phyloP scores from a whole-genome alignment of 2,113 vertebrate genomes.

The Pseudonaja textilis region DNA sequence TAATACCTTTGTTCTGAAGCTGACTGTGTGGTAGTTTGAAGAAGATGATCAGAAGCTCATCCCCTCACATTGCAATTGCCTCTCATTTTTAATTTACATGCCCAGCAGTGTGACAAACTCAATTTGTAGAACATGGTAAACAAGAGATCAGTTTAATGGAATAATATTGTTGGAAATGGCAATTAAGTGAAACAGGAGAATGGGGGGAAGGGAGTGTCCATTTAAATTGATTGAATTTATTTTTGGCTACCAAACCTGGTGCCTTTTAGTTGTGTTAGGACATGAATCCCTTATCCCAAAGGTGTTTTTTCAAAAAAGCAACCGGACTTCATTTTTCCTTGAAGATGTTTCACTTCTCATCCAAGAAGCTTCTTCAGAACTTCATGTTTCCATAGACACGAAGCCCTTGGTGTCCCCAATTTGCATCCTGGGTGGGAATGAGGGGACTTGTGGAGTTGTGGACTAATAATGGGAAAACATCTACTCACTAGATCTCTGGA shows the following conservation, averaged over 20 bases:
- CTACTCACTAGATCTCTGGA: neutral
- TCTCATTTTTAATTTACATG: constrained; percentile 62
- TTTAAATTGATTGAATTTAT: neutral
- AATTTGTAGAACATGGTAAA: constrained; percentile 64
- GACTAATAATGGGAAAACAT: neutral
- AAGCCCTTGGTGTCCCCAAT: neutral
- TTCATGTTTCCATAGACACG: neutral
- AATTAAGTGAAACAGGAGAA: constrained; percentile 42
- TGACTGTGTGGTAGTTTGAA: constrained; percentile 14
- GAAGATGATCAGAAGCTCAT: constrained; percentile 37
- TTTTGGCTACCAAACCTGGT: neutral
- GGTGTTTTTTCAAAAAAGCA: neutral
- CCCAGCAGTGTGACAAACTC: constrained; percentile 58
- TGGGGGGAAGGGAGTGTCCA: neutral
- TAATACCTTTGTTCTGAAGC: neutral
- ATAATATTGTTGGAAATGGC: constrained; percentile 48
- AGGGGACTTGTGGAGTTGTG: neutral
- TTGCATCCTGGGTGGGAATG: neutral
- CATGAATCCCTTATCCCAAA: neutral
- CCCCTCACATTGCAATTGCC: constrained; percentile 40
- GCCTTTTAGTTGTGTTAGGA: no score
- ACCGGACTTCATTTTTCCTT: neutral
- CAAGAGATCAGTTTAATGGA: constrained; percentile 50
- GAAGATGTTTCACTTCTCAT: neutral
- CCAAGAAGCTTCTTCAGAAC: neutral